Evolutionary conservation across 2,888 invertebrate genomes (phyloP).

Genomic region (Panopea generosa): DNA sequence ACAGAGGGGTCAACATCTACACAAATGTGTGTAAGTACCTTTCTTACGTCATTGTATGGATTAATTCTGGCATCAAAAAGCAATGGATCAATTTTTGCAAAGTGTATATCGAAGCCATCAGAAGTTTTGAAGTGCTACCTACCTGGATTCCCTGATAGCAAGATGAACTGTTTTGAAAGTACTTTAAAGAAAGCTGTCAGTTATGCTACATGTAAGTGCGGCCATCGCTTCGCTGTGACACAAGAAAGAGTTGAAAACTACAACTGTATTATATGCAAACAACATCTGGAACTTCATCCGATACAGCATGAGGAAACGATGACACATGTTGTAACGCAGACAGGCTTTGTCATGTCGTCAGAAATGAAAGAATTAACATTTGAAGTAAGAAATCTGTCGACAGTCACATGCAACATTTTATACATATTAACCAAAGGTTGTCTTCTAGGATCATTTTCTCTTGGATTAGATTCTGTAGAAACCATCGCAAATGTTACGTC

Average conservation of each 20-base stretch:
- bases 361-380: neutral
- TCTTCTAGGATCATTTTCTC: constrained; percentile 33
- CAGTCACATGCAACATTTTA: constrained; percentile 16
- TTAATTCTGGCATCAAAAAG: neutral
- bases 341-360: neutral
- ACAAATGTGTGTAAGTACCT: constrained; percentile 16
- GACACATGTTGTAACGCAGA: no score
- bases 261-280: no score
- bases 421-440: constrained; percentile 33
- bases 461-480: constrained; percentile 3
- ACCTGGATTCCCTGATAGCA: constrained; percentile 19
- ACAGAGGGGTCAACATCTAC: constrained; percentile 17
- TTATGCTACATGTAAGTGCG: no score
- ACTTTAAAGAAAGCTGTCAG: no score
- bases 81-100: constrained; percentile 2
- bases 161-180: no score
- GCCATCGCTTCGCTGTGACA: no score
- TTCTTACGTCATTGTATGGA: constrained; percentile 18
- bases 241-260: no score
- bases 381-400: constrained; percentile 18
- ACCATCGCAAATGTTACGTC: neutral
- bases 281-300: no score
- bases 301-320: no score
- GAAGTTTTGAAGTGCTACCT: neutral
- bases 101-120: constrained; percentile 9